Conservation (phyloP, 2,888 invertebrate genomes). For the Hololepta plana region DNA sequence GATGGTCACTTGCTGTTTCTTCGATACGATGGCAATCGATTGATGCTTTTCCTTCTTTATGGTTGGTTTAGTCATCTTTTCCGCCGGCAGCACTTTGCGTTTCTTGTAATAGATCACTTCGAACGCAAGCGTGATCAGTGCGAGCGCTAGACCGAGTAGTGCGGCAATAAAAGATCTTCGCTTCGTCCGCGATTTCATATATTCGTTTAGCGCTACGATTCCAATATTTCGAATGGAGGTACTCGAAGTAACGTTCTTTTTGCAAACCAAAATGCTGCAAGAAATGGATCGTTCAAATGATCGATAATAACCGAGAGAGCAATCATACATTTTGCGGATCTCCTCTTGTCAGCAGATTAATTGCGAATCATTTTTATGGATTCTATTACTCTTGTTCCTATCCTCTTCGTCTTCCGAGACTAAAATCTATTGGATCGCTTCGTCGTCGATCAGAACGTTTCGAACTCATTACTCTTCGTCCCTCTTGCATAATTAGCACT, state of each 20-base stretch:
- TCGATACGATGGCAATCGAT: slow-evolving; percentile 4
- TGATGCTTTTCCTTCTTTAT: slow-evolving; percentile 8
- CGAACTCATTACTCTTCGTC: no score
- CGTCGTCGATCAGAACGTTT: no score
- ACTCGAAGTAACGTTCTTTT: slow-evolving; percentile 70
- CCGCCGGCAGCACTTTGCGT: slow-evolving; percentile 15
- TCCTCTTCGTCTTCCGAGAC: no score
- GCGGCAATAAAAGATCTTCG: slow-evolving; percentile 80
- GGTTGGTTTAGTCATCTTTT: slow-evolving; percentile 10
- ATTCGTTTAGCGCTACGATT: slow-evolving; percentile 53
- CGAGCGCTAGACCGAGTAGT: slow-evolving; percentile 62
- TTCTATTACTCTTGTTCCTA: no score
- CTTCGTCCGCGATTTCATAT: slow-evolving; percentile 50
- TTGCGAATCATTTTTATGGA: no score
- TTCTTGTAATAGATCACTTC: slow-evolving; percentile 64
- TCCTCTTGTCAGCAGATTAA: no score
- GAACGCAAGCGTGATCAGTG: slow-evolving; percentile 65
- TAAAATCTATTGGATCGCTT: no score
- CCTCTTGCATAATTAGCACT: no score
- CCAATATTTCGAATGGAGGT: slow-evolving; percentile 68
- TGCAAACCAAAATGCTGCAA: slow-evolving; percentile 53
- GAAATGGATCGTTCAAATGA: no score
- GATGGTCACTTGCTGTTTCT: slow-evolving; percentile 8
- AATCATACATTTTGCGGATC: no score
- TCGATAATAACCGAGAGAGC: no score